phyloP scores from a whole-genome alignment of 53 echinoderm and acorn worm genomes.

The Pentamera pediparva region DNA sequence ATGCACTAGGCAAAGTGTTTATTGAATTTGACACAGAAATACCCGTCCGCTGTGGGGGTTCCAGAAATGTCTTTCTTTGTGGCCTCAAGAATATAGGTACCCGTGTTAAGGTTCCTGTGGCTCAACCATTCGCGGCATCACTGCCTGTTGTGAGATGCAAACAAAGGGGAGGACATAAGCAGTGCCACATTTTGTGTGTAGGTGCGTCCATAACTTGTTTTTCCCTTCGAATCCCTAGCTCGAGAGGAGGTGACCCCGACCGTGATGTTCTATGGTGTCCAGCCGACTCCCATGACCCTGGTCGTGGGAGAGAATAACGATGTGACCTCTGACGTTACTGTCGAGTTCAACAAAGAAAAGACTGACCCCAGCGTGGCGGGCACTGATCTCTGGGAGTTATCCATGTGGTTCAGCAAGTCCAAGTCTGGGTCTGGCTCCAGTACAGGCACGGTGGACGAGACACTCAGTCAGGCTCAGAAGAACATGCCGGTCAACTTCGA shows the following conservation, averaged over 20 bases:
- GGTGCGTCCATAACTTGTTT: too few species aligned
- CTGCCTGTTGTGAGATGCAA: too few species aligned
- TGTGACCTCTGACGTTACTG: slow-evolving; percentile 10
- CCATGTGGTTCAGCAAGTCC: slow-evolving; percentile 11
- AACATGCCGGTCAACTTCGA: slow-evolving; percentile 13
- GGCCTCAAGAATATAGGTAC: too few species aligned
- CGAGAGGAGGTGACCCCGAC: slow-evolving; percentile 10
- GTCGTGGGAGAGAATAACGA: slow-evolving; percentile 16
- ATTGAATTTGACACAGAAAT: too few species aligned
- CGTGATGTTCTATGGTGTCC: background rate
- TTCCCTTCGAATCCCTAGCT: too few species aligned
- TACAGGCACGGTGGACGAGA: slow-evolving; percentile 4
- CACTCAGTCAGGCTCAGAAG: slow-evolving; percentile 19
- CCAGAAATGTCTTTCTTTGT: too few species aligned
- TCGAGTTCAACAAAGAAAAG: slow-evolving; percentile 8
- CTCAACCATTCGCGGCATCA: too few species aligned
- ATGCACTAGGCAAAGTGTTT: too few species aligned
- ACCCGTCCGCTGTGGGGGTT: too few species aligned
- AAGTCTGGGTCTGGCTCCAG: background rate
- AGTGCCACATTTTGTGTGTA: too few species aligned
- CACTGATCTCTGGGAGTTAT: slow-evolving; percentile 9
- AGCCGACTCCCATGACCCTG: slow-evolving; percentile 12
- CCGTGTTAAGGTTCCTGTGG: too few species aligned
- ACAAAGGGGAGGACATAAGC: too few species aligned
- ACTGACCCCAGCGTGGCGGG: slow-evolving; percentile 6